A percentile compares a stretch with the other conserved stretches of the same genome.
Conservation (phyloP, 2,797 vertebrate genomes). For the Apogon hyalosoma region DNA sequence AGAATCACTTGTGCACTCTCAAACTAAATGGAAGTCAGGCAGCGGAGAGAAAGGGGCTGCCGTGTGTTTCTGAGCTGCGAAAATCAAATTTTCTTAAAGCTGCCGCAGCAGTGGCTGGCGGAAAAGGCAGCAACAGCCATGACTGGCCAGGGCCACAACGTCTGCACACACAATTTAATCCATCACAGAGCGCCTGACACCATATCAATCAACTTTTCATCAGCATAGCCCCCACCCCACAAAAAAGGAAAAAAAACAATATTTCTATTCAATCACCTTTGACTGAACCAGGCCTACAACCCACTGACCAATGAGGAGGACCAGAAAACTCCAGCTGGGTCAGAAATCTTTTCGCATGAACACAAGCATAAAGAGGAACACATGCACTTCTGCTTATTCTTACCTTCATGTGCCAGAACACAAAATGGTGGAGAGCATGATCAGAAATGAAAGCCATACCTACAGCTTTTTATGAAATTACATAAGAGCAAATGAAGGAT, state of each 20-base stretch:
- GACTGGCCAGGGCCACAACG: slow-evolving; percentile 89
- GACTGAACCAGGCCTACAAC: slow-evolving; percentile 83
- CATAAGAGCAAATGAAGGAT: background rate
- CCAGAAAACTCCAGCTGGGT: slow-evolving; percentile 63
- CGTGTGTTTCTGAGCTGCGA: slow-evolving; percentile 88
- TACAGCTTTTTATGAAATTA: background rate
- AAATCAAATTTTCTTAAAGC: slow-evolving; percentile 91
- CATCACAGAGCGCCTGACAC: slow-evolving; percentile 94
- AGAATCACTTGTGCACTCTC: slow-evolving; percentile 91
- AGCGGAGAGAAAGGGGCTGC: slow-evolving; percentile 87
- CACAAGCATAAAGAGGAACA: slow-evolving; percentile 40
- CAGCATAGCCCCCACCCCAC: slow-evolving; percentile 86
- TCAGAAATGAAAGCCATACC: slow-evolving; percentile 8
- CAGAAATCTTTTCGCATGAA: slow-evolving; percentile 53
- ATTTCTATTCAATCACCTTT: slow-evolving; percentile 97
- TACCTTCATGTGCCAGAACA: slow-evolving; percentile 3
- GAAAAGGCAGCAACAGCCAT: slow-evolving; percentile 86
- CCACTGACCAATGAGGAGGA: slow-evolving; percentile 74
- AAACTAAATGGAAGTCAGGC: slow-evolving; percentile 91
- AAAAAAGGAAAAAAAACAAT: slow-evolving; percentile 88
- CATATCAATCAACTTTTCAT: slow-evolving; percentile 99
- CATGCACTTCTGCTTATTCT: slow-evolving; percentile 19
- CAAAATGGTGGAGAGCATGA: slow-evolving; percentile 23
- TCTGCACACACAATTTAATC: slow-evolving; percentile 99
- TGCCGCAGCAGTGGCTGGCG: slow-evolving; percentile 80